Conservation (phyloP, 2,797 vertebrate genomes). For the Anguilla megastoma region DNA sequence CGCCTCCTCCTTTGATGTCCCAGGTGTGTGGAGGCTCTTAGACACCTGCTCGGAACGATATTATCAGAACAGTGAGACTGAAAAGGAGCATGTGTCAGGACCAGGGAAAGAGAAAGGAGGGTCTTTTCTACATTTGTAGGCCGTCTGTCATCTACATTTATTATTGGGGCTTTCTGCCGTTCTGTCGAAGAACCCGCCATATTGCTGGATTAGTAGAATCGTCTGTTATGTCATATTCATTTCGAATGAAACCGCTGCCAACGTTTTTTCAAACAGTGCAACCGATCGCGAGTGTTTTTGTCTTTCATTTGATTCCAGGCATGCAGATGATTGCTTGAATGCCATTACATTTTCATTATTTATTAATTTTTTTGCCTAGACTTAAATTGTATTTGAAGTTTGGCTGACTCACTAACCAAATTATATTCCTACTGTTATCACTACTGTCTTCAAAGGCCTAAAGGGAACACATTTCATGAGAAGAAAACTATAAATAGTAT, state of each 20-base stretch:
- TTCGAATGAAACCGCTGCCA: background rate
- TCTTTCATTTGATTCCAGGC: background rate
- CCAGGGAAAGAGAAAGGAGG: background rate
- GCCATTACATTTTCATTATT: background rate
- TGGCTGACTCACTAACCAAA: background rate
- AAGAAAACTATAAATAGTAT: background rate
- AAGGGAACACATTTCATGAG: background rate
- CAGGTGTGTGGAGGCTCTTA: conserved; percentile 60
- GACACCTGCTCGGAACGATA: conserved; percentile 26
- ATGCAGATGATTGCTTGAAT: background rate
- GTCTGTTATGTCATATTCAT: background rate
- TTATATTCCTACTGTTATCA: background rate
- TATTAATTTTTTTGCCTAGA: background rate
- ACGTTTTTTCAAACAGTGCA: background rate
- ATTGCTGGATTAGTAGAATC: background rate
- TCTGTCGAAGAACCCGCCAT: background rate
- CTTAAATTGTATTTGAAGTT: background rate
- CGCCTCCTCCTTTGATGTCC: conserved; percentile 62
- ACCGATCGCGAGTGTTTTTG: background rate
- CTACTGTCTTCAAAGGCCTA: background rate
- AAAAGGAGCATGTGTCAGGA: conserved; percentile 8
- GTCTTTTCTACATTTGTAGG: background rate
- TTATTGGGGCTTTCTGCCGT: background rate
- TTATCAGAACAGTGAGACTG: conserved; percentile 24
- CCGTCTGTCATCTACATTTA: background rate